Evolutionary conservation across 1,140 invertebrate genomes (phyloP).

Genomic region (Mya arenaria): DNA sequence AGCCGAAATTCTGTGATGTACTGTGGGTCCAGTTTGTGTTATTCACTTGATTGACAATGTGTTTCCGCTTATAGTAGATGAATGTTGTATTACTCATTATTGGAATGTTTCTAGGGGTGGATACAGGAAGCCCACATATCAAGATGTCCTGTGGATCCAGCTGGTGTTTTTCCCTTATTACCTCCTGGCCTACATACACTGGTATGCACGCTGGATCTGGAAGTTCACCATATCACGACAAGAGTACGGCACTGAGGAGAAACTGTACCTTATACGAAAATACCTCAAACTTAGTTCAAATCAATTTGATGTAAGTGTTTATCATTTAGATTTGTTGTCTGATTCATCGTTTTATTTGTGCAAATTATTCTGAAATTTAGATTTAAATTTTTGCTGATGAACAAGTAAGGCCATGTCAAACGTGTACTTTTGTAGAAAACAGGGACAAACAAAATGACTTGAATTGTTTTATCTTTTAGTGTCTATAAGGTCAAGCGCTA

Average conservation of each 20-base stretch:
- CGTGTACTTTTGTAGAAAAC: no score
- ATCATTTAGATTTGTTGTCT: constrained; percentile 12
- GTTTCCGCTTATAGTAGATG: no score
- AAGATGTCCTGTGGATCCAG: constrained; percentile 91
- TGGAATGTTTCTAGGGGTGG: constrained; percentile 87
- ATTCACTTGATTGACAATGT: no score
- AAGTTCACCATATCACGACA: constrained; percentile 89
- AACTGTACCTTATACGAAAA: constrained; percentile 91
- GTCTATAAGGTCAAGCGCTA: no score
- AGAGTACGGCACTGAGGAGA: constrained; percentile 91
- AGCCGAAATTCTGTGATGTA: no score
- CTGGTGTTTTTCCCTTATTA: constrained; percentile 90
- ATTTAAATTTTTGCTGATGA: no score
- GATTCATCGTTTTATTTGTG: neutral
- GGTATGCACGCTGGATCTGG: constrained; percentile 91
- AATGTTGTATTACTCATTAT: neutral
- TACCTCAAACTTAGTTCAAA: constrained; percentile 85
- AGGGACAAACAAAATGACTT: no score
- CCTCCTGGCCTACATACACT: constrained; percentile 86
- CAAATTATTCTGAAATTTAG: neutral
- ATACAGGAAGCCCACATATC: constrained; percentile 89
- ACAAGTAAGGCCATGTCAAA: no score
- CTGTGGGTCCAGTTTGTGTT: no score
- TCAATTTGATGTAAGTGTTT: constrained; percentile 83
- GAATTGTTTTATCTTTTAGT: no score